Evolutionary conservation across 1,140 invertebrate genomes (phyloP), one percentile per base, ranked within the genome.

Genomic region (Conus ventricosus): DNA sequence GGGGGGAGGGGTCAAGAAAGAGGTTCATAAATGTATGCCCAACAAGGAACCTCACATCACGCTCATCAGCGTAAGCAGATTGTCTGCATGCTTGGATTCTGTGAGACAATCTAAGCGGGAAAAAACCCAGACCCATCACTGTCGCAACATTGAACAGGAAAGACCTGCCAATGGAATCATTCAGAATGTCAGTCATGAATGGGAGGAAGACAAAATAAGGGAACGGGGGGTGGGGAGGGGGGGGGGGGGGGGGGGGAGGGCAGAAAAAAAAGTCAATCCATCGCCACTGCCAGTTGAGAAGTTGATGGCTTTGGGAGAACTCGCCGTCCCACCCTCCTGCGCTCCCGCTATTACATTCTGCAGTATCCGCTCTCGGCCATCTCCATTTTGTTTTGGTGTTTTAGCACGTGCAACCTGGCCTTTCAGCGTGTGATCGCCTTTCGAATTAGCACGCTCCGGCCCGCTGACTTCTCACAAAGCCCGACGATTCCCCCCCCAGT

Each of bases 371-470:
- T 20, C 60, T 63, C 17, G 60, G 60, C 11, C 11, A 63, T 63
- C 17, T 63, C 17, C 23, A 17, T 71, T 71, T 71, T 71, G 11
- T 71, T 71, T 71, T 4, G 11, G 4, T 4, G 6, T 71, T 71
- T 71, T 71, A 17, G 80, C 80, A 71, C 15, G 67, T 23, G 67
- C 67, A 23, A 23, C 15, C 51, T 54, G 39, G 39, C 17, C 80
- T 81, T 54, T 23, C 13, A 81, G 80, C 80, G 80, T 53, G 80
- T 81, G 80, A 81, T 81, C 80, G 80, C 80, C 51, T 81, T 81
- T 54, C 80, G 80, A 81, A 81, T 81, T 81, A 81, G 51, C 80
- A 60, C 51, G 13, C 27, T 81, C 80, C 13, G 6, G 80, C 39
- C 13, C 10, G 80, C 80, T 54, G 80, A 81, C 53, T 81, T 54